These are phyloP conservation scores for Hermodice carunculata DNA, from an alignment of 2,888 invertebrate genomes.

Conservation along the genomic window DNA sequence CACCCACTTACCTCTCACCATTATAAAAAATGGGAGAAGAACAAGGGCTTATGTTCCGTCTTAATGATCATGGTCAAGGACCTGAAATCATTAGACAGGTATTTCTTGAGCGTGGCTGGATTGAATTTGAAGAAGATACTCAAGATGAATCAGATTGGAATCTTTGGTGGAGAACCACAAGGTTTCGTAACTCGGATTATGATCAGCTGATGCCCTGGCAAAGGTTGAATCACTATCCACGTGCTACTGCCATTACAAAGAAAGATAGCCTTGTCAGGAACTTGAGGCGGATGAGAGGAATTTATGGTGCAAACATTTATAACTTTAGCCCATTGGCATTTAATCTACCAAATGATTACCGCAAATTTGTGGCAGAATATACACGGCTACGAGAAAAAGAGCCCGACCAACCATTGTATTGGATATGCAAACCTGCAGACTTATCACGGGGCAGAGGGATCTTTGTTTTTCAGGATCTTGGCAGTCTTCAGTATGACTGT, in stretches of 20 bases:
- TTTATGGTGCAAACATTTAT: constrained; percentile 79
- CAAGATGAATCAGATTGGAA: constrained; percentile 77
- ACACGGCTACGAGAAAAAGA: constrained; percentile 49
- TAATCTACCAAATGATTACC: constrained; percentile 86
- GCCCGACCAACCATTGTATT: constrained; percentile 69
- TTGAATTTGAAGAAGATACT: constrained; percentile 78
- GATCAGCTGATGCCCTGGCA: constrained; percentile 62
- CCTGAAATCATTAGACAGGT: constrained; percentile 74
- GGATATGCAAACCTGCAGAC: constrained; percentile 91
- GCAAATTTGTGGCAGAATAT: constrained; percentile 85
- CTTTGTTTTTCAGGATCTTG: constrained; percentile 79
- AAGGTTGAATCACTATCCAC: constrained; percentile 82
- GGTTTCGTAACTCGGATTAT: constrained; percentile 75
- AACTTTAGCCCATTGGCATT: constrained; percentile 88
- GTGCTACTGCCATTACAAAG: constrained; percentile 81
- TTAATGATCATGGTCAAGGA: constrained; percentile 63
- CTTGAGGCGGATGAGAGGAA: constrained; percentile 82
- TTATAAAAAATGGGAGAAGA: too few relatives aligned
- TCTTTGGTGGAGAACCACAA: constrained; percentile 85
- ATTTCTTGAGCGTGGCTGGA: constrained; percentile 85
- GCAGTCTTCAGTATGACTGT: constrained; percentile 77
- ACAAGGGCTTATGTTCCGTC: constrained; percentile 58
- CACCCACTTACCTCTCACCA: too few relatives aligned
- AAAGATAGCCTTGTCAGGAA: constrained; percentile 86
- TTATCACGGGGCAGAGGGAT: constrained; percentile 89